Percentiles rank a stretch among this genome's conserved stretches.
Conservation (phyloP, 1,140 invertebrate species). For the Ostrea edulis region DNA sequence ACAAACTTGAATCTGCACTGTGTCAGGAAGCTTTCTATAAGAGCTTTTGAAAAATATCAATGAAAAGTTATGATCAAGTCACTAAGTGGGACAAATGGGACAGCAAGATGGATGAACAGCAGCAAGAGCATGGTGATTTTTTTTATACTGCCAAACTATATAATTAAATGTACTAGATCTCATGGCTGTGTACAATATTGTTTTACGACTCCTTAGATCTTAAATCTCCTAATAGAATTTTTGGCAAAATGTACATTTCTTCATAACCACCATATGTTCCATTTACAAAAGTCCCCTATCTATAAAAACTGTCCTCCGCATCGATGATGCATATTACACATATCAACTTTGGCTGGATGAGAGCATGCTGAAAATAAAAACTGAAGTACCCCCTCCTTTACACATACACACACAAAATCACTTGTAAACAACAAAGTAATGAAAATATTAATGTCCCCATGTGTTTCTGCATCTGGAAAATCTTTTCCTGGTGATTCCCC, state of each 20-base stretch:
- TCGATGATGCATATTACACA: neutral
- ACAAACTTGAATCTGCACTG: no score
- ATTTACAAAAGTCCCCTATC: neutral
- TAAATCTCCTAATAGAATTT: neutral
- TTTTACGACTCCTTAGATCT: no score
- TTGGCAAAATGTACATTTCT: neutral
- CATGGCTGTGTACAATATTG: no score
- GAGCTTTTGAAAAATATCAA: no score
- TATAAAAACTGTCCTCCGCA: neutral
- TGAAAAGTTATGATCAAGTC: no score
- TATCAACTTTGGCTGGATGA: neutral
- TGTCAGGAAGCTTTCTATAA: no score
- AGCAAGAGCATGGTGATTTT: no score
- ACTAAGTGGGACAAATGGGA: no score
- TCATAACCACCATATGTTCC: neutral
- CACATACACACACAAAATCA: neutral
- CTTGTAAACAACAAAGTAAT: slow-evolving; percentile 4
- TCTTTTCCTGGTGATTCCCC: neutral
- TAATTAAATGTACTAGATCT: no score
- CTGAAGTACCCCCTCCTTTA: neutral
- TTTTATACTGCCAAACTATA: no score
- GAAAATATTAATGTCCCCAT: slow-evolving; percentile 23
- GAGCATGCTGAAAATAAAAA: neutral
- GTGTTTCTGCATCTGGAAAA: slow-evolving; percentile 13
- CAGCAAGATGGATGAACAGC: no score